These are phyloP conservation scores for Poeciliopsis turrubarensis DNA, from an alignment of 2,113 vertebrate species.

Conservation along the genomic window DNA sequence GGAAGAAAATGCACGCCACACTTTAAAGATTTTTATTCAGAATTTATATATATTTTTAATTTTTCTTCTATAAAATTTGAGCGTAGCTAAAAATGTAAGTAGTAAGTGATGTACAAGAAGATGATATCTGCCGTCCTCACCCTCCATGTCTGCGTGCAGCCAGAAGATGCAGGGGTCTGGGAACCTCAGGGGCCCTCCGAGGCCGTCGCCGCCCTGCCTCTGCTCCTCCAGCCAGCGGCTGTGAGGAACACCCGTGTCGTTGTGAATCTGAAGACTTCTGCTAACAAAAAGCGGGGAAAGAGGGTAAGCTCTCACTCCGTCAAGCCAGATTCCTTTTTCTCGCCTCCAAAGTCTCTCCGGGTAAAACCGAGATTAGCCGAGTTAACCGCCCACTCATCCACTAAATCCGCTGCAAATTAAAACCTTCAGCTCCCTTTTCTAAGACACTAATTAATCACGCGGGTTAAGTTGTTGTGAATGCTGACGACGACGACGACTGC, in stretches of 20 bases:
- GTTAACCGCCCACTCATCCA: slow-evolving; percentile 26
- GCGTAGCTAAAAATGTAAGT: background rate
- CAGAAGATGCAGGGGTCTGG: slow-evolving; percentile 91
- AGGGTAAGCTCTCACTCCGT: background rate
- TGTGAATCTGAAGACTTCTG: slow-evolving; percentile 94
- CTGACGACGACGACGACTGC: slow-evolving; percentile 4
- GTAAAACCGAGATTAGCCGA: slow-evolving; percentile 16
- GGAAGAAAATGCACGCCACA: background rate
- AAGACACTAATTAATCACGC: background rate
- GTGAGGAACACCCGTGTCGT: slow-evolving; percentile 89
- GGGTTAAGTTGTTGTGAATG: slow-evolving; percentile 6
- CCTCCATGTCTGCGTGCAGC: slow-evolving; percentile 88
- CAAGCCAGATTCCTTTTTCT: background rate
- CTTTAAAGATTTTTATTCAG: background rate
- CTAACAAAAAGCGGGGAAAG: slow-evolving; percentile 16
- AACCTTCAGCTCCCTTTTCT: background rate
- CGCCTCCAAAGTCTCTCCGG: background rate
- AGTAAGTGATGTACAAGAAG: background rate
- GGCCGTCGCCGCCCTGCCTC: slow-evolving; percentile 85
- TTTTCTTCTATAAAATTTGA: background rate
- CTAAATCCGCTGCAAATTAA: slow-evolving; percentile 29
- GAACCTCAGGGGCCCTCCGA: slow-evolving; percentile 92
- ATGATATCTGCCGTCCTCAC: slow-evolving; percentile 67
- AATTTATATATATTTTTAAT: no score
- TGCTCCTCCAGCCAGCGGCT: slow-evolving; percentile 89